Evolutionary conservation across 2,113 vertebrate species (phyloP).

Genomic region (Pluvianellus socialis): DNA sequence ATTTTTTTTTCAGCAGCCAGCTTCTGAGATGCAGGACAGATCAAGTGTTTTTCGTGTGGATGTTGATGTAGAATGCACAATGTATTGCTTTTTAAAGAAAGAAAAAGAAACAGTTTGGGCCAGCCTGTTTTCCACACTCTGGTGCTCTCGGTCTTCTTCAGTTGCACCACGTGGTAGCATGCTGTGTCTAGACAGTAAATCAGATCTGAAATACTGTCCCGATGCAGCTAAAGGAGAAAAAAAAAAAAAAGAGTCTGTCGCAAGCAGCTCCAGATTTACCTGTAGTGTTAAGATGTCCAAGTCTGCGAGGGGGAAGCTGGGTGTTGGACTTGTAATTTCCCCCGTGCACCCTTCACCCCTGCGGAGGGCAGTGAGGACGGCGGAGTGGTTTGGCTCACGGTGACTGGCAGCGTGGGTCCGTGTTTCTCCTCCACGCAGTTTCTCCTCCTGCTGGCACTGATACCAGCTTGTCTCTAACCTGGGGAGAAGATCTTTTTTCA

Average conservation of each 20-base stretch:
- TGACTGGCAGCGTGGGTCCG: rapidly evolving
- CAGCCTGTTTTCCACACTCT: background rate
- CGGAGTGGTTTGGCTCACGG: background rate
- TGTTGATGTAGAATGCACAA: background rate
- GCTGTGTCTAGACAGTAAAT: background rate
- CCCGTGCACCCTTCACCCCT: background rate
- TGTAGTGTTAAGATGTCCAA: background rate
- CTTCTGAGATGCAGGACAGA: background rate
- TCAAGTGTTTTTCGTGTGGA: background rate
- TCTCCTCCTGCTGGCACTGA: background rate
- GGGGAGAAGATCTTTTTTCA: background rate
- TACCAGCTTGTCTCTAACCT: background rate
- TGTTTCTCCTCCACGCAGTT: background rate
- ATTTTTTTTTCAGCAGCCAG: conserved; percentile 4
- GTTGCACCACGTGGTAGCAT: background rate
- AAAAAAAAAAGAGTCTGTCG: background rate
- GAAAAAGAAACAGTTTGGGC: background rate
- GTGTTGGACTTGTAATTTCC: background rate
- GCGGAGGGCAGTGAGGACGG: background rate
- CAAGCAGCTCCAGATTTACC: background rate
- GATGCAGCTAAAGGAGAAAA: background rate
- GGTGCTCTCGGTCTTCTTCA: background rate
- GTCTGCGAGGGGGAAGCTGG: rapidly evolving
- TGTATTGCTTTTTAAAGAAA: background rate
- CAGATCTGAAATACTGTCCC: background rate